These are phyloP conservation scores for Baronia brevicornis DNA, from an alignment of 2,888 invertebrate genomes.

Conservation along the genomic window DNA sequence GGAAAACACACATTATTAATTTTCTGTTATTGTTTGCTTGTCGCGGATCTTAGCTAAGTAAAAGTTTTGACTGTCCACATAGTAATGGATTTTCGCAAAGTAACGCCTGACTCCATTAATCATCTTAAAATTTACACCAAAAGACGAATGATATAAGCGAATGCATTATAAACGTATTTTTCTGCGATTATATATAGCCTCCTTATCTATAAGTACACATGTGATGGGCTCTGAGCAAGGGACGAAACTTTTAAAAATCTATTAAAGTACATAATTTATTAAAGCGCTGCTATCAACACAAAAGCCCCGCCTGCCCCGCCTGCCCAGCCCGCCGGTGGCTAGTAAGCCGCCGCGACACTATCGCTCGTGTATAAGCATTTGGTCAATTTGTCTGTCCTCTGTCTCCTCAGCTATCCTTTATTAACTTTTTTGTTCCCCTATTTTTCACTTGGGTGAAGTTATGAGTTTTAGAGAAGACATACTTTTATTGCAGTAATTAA, in stretches of 20 bases:
- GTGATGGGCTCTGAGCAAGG: constrained; percentile 26
- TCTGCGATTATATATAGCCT: constrained; percentile 21
- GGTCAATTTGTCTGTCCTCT: constrained; percentile 54
- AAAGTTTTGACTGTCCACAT: too few species aligned
- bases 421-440: constrained; percentile 54
- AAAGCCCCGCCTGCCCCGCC: constrained; percentile 9
- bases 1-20: too few species aligned
- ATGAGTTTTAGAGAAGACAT: constrained; percentile 59
- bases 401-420: constrained; percentile 44
- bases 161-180: constrained; percentile 31
- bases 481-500: constrained; percentile 69
- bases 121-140: too few species aligned
- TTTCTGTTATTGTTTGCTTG: too few species aligned
- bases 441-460: constrained; percentile 57
- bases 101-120: too few species aligned
- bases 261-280: constrained; percentile 57
- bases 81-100: too few species aligned
- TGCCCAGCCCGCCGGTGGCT: constrained; percentile 22
- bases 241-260: constrained; percentile 38
- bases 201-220: constrained; percentile 32
- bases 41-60: too few species aligned
- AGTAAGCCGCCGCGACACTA: constrained; percentile 38
- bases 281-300: constrained; percentile 38
- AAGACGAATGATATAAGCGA: too few species aligned
- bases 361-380: constrained; percentile 44